These are phyloP conservation scores for Galerucella nymphaeae DNA, from an alignment of 2,888 invertebrate species.

Conservation along the genomic window DNA sequence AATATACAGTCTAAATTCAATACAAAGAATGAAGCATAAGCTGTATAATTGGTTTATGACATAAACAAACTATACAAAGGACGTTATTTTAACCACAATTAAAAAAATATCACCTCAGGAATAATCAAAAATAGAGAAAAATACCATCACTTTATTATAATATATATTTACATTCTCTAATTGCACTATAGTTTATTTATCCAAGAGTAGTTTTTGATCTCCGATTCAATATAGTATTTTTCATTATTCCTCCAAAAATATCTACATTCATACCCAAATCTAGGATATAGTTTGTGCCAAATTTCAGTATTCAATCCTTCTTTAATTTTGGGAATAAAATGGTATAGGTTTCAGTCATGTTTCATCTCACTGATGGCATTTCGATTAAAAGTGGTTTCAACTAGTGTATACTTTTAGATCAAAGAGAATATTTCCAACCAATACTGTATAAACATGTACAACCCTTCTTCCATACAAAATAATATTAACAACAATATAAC, in stretches of 20 bases:
- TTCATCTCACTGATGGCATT: no score
- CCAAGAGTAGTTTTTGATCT: not conserved
- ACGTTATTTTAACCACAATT: conserved; percentile 48
- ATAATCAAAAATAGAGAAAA: conserved; percentile 27
- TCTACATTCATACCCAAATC: not conserved
- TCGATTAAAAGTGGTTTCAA: no score
- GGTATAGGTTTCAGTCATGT: no score
- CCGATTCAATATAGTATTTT: not conserved
- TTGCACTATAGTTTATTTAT: not conserved
- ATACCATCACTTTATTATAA: not conserved
- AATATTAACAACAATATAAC: conserved; percentile 6
- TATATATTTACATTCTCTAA: not conserved
- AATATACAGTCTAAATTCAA: conserved; percentile 53
- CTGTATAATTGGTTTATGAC: conserved; percentile 53
- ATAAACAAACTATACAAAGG: conserved; percentile 56
- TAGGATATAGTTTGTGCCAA: conserved; percentile 30
- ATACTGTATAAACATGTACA: conserved; percentile 1
- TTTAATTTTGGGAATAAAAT: not conserved
- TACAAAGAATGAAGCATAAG: conserved; percentile 54
- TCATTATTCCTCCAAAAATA: conserved; percentile 22
- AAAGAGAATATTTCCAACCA: not conserved
- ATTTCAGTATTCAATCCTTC: not conserved
- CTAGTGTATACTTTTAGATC: not conserved
- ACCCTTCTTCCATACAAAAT: not conserved
- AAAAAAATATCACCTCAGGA: conserved; percentile 37